Conservation (phyloP, 2,888 invertebrate species). For the Miltochrista miniata region DNA sequence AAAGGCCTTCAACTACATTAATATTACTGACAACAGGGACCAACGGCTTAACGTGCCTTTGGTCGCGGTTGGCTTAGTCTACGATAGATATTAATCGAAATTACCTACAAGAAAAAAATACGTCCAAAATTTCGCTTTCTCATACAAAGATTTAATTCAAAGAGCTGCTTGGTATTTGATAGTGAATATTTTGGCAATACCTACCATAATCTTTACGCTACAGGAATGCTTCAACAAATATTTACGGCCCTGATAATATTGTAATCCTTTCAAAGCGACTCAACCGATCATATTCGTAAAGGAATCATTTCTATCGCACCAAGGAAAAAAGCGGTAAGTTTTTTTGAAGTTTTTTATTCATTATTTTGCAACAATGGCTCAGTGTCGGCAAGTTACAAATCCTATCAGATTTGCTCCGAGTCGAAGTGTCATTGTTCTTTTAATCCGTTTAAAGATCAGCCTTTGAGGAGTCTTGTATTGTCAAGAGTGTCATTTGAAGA, state of each 20-base stretch:
- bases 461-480: conserved; percentile 9
- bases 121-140: too few relatives aligned
- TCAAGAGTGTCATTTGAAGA: conserved; percentile 7
- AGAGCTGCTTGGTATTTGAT: neutral
- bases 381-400: conserved; percentile 19
- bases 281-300: conserved; percentile 1
- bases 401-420: conserved; percentile 22
- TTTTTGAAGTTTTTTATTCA: conserved; percentile 13
- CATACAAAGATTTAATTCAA: too few relatives aligned
- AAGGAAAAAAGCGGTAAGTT: neutral
- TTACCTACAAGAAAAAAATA: too few relatives aligned
- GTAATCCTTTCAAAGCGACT: conserved; percentile 5
- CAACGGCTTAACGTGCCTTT: too few relatives aligned
- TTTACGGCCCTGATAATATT: neutral
- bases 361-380: conserved; percentile 10
- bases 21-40: too few relatives aligned
- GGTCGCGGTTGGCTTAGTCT: too few relatives aligned
- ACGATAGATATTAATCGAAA: too few relatives aligned
- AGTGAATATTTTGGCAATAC: neutral
- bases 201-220: neutral
- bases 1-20: too few relatives aligned
- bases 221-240: neutral
- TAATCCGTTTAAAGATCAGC: conserved; percentile 32
- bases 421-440: conserved; percentile 20
- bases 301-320: neutral